Evolutionary conservation across 2,113 vertebrate species (phyloP).

Genomic region (Pseudopodoces humilis): DNA sequence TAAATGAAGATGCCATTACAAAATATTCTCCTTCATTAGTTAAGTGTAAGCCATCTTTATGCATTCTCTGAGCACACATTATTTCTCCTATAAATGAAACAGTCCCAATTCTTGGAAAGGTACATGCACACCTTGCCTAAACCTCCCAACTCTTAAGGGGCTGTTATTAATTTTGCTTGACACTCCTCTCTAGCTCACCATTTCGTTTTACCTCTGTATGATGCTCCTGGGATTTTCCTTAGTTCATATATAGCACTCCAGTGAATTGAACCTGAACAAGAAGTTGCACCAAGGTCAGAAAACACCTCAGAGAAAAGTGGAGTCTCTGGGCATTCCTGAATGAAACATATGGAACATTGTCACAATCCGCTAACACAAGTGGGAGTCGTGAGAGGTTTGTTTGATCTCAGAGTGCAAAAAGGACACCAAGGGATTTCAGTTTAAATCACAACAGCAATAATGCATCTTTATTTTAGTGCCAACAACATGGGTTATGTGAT

Average conservation of each 20-base stretch:
- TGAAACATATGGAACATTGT: neutral
- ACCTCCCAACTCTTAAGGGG: neutral
- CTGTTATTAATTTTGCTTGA: neutral
- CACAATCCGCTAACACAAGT: no score
- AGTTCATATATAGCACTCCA: neutral
- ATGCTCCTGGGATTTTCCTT: neutral
- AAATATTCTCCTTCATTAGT: neutral
- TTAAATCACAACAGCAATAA: no score
- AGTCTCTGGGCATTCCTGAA: neutral
- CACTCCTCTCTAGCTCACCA: neutral
- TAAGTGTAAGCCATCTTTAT: neutral
- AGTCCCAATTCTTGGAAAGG: neutral
- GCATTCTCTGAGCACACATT: neutral
- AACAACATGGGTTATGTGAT: no score
- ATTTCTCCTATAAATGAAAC: neutral
- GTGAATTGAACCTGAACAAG: neutral
- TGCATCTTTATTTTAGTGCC: no score
- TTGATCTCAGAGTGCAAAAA: no score
- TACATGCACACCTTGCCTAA: neutral
- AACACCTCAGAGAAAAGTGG: neutral
- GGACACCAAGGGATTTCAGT: no score
- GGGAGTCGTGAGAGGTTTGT: no score
- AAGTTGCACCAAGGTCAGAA: neutral
- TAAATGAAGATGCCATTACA: neutral
- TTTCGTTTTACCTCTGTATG: neutral